These are phyloP conservation scores for Ranitomeya imitator DNA, from an alignment of 2,113 vertebrate genomes.

Conservation along the genomic window DNA sequence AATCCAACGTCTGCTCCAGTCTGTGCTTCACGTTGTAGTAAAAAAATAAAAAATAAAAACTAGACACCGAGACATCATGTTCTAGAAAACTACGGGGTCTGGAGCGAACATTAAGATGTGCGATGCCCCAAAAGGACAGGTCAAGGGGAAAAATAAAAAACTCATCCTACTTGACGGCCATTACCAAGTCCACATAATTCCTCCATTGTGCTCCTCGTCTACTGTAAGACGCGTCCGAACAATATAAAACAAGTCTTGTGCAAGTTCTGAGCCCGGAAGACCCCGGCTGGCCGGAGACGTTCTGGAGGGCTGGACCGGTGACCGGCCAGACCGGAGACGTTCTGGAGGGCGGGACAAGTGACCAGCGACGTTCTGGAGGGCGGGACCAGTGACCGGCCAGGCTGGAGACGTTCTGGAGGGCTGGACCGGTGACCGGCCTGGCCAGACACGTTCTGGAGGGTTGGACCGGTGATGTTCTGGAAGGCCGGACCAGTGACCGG, in stretches of 20 bases:
- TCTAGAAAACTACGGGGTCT: slow-evolving; percentile 48
- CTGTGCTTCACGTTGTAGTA: slow-evolving; percentile 43
- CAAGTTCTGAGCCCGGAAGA: neutral
- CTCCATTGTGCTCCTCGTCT: neutral
- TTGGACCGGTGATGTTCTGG: neutral
- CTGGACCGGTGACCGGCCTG: neutral
- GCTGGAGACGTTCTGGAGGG: too few relatives aligned
- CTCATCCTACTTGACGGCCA: neutral
- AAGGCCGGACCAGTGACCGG: neutral
- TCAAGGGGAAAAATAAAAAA: neutral
- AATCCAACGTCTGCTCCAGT: neutral
- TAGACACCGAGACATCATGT: neutral
- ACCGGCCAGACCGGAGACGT: neutral
- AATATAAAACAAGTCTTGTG: neutral
- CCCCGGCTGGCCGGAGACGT: neutral
- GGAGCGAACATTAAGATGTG: neutral
- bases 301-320: neutral
- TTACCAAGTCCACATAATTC: neutral
- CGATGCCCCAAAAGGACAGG: neutral
- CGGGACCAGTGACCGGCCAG: neutral
- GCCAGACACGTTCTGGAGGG: neutral
- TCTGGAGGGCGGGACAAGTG: too few relatives aligned
- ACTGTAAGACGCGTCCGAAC: neutral
- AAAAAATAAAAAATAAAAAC: neutral
- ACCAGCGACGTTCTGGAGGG: neutral